Percentiles rank a stretch among this genome's conserved stretches.
phyloP scores from a whole-genome alignment of 2,797 vertebrate genomes.

The Scomberomorus guttatus region DNA sequence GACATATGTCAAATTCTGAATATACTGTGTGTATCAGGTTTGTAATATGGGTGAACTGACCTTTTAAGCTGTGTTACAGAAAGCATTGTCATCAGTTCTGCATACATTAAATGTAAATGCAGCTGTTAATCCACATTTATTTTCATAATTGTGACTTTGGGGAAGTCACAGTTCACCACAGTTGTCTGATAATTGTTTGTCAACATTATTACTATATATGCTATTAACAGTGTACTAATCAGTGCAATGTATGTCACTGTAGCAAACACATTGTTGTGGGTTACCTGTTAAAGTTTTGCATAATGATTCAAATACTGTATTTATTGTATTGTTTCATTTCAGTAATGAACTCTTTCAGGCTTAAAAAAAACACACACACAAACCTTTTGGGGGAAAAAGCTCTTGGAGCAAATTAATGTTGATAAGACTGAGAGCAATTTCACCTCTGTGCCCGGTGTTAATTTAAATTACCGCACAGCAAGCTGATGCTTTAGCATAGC shows the following conservation, averaged over 20 bases:
- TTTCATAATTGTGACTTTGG: neutral
- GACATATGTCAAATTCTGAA: neutral
- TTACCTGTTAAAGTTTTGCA: conserved; percentile 19
- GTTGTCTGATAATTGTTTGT: conserved; percentile 7
- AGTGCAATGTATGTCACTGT: conserved; percentile 1
- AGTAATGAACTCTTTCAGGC: conserved; percentile 17
- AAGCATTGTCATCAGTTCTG: neutral
- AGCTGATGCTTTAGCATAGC: conserved; percentile 18
- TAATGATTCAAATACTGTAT: conserved; percentile 20
- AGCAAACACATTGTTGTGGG: conserved; percentile 2
- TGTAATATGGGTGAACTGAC: neutral
- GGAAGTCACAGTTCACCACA: neutral
- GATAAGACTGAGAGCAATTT: conserved; percentile 40
- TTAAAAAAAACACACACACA: conserved; percentile 25
- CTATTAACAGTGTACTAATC: conserved; percentile 6
- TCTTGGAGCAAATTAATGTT: conserved; percentile 40
- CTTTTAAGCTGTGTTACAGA: neutral
- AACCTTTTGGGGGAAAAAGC: conserved; percentile 20
- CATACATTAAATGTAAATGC: neutral
- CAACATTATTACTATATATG: neutral
- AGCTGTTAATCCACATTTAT: neutral
- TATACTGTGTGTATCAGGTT: no score
- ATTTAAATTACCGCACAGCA: conserved; percentile 39
- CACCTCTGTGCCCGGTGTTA: conserved; percentile 15
- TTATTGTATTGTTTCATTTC: conserved; percentile 13